Evolutionary conservation across 1,140 invertebrate genomes (phyloP).

Genomic region (Cheumatopsyche charites): DNA sequence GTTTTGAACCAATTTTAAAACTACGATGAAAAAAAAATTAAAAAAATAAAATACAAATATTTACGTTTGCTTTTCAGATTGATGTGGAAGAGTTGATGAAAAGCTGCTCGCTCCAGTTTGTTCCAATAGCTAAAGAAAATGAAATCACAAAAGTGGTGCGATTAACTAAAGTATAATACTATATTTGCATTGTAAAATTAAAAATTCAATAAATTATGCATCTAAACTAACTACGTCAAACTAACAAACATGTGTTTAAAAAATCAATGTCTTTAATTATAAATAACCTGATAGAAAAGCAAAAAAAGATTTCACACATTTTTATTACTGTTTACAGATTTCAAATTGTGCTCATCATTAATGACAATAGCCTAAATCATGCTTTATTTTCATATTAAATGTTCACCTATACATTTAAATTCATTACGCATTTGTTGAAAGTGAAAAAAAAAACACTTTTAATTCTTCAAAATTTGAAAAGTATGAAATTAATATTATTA

Average conservation of each 20-base stretch:
- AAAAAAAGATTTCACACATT: no score
- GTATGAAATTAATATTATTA: background rate
- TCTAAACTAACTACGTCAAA: slow-evolving; percentile 29
- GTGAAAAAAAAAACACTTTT: no score
- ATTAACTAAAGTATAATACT: slow-evolving; percentile 42
- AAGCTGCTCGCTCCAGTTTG: slow-evolving; percentile 56
- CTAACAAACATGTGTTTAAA: slow-evolving; percentile 30
- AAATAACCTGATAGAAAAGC: background rate
- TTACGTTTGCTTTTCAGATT: slow-evolving; percentile 63
- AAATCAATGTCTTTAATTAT: slow-evolving; percentile 12
- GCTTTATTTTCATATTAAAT: no score
- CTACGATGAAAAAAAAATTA: background rate
- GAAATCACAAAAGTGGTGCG: slow-evolving; percentile 54
- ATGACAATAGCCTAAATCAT: no score
- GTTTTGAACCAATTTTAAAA: background rate
- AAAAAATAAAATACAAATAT: slow-evolving; percentile 59
- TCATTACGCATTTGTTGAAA: no score
- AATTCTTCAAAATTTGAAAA: no score
- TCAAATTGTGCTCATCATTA: no score
- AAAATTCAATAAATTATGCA: slow-evolving; percentile 26
- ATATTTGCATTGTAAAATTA: slow-evolving; percentile 43
- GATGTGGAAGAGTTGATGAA: slow-evolving; percentile 51
- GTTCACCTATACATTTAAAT: no score
- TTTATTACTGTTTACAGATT: no score
- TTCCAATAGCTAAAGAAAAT: slow-evolving; percentile 68